A percentile compares a stretch with the other conserved stretches of the same genome.
Evolutionary conservation across 2,888 invertebrate genomes (phyloP).

Genomic region (Holacanthella duospinosa): DNA sequence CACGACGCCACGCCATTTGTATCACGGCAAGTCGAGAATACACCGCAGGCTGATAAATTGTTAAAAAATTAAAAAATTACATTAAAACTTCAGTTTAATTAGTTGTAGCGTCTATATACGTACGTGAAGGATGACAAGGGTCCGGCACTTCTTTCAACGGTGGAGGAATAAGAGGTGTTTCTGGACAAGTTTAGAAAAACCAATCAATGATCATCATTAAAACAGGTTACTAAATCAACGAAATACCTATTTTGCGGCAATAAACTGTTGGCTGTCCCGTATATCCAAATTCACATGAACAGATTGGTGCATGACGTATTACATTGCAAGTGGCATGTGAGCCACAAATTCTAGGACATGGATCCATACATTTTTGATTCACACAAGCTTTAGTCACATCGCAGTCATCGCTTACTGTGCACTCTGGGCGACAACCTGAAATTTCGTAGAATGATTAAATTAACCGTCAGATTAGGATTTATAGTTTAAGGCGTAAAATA

Average conservation of each 20-base stretch:
- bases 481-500: too few relatives aligned
- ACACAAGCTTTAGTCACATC: conserved; percentile 50
- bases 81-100: too few relatives aligned
- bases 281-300: conserved; percentile 46
- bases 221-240: too few relatives aligned
- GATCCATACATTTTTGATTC: conserved; percentile 39
- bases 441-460: background rate
- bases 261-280: conserved; percentile 64
- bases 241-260: conserved; percentile 46
- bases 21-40: conserved; percentile 26
- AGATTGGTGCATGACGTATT: conserved; percentile 47
- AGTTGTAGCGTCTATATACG: too few relatives aligned
- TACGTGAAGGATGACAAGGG: conserved; percentile 3
- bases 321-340: conserved; percentile 68
- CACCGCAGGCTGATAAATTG: conserved; percentile 39
- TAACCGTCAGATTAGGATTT: too few relatives aligned
- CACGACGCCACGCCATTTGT: conserved; percentile 53
- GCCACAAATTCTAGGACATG: conserved; percentile 37
- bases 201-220: too few relatives aligned
- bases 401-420: conserved; percentile 74
- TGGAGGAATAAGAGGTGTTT: too few relatives aligned
- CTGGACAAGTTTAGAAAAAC: too few relatives aligned
- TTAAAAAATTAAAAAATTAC: too few relatives aligned
- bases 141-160: too few relatives aligned
- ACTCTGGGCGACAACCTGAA: conserved; percentile 76